Base-by-base conservation (phyloP, 2,113 vertebrate species). In the Thunnus maccoyii region DNA sequence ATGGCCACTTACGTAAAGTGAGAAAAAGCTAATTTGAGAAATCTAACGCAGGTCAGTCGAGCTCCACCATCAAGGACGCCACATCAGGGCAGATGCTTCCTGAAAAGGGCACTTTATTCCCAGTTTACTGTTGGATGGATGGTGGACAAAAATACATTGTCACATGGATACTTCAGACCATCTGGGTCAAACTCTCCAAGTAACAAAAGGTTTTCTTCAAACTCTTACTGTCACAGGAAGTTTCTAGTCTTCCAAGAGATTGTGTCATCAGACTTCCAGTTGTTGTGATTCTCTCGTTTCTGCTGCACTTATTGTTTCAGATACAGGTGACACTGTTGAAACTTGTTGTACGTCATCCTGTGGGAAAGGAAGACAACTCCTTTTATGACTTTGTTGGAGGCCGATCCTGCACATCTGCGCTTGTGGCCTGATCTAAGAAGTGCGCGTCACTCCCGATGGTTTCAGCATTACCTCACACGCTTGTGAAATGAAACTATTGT, bases 391-490 rank as follows among this genome's bases (percentile, higher is more conserved):
- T n/a, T 27, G 57, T 41, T 72, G 65, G 54, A 51, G 17, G 51
- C 64, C n/a, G 3, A 61, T 18, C 13, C 5, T 52, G 46, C 83
- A 76, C 4, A 78, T 56, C 62, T 54, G 69, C 13, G 61, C 81
- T 58, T 78, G 82, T 76, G 32, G 30, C 25, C 54, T 55, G 14
- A 68, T 72, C 56, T 68, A 56, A 71, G 66, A 76, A 22, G 22
- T 7, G 32, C 18, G 41, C 30, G 68, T 69, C 16, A 8, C 47
- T 52, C 18, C 57, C 1, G 30, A 55, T 17, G 44, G 78, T 67
- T 79, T 65, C 79, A 83, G n/a, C 11, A 57, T 83, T n/a, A 76
- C 55, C 47, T 61, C 69, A 72, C 14, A 58, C 50, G 14, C 51
- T 15, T 56, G 50, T 79, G 18, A 60, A 60, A 57, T 44, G 2